A percentile compares a stretch with the other conserved stretches of the same genome.
Conservation (phyloP, 2,797 vertebrate species). For the Propithecus perrieri region DNA sequence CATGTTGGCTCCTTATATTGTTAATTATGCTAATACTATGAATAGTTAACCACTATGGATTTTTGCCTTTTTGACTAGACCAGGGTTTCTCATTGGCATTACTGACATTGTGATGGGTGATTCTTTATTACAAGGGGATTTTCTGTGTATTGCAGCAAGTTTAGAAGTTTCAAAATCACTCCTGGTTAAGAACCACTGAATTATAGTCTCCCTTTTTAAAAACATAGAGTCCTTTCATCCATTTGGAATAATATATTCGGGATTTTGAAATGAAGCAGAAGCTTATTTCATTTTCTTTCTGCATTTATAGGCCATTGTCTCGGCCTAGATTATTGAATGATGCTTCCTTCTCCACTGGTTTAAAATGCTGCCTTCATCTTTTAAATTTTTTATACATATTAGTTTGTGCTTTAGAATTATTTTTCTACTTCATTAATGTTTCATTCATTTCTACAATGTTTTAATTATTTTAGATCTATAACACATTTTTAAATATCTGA, state of each 20-base stretch:
- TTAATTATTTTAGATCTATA: conserved; percentile 40
- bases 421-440: conserved; percentile 35
- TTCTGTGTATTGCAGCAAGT: background rate
- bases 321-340: background rate
- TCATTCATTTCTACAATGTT: background rate
- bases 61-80: background rate
- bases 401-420: conserved; percentile 15
- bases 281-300: conserved; percentile 8
- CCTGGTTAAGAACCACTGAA: background rate
- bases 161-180: background rate
- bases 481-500: conserved; percentile 39
- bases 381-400: background rate
- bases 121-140: background rate
- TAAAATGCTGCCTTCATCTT: conserved; percentile 4
- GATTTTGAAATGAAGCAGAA: background rate
- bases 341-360: background rate
- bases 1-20: background rate
- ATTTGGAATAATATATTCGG: conserved; percentile 16
- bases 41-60: background rate
- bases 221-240: background rate
- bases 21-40: background rate
- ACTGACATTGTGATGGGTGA: background rate
- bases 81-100: background rate
- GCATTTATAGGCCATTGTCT: background rate
- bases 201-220: background rate